phyloP scores from a whole-genome alignment of 2,113 vertebrate genomes.

The Pelecanus crispus region DNA sequence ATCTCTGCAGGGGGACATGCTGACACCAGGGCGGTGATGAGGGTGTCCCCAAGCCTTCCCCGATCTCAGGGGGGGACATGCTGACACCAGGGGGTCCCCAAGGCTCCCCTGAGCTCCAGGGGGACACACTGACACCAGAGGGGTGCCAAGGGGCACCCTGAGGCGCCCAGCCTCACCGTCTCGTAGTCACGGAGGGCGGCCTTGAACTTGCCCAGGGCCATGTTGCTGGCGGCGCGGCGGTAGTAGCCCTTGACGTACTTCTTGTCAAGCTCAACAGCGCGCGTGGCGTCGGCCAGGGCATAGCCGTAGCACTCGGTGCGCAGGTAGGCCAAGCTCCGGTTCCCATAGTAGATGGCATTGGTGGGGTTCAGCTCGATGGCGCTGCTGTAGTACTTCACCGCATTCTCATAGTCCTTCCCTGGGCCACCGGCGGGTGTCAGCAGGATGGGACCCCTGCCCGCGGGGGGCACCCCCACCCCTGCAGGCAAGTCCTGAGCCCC shows the following conservation, averaged over 20 bases:
- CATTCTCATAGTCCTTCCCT: slow-evolving; percentile 94
- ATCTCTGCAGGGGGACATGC: too few relatives aligned
- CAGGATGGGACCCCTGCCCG: neutral
- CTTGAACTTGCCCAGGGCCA: slow-evolving; percentile 94
- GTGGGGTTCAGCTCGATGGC: slow-evolving; percentile 85
- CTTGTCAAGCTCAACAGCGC: slow-evolving; percentile 86
- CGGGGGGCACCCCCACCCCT: too few relatives aligned
- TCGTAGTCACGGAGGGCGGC: slow-evolving; percentile 93
- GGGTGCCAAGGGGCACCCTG: neutral
- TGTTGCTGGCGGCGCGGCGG: slow-evolving; percentile 91
- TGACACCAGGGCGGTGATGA: too few relatives aligned
- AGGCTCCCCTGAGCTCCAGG: neutral
- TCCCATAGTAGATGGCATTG: slow-evolving; percentile 91
- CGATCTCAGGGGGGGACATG: accelerated
- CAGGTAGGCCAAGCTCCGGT: slow-evolving; percentile 93
- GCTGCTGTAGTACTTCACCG: slow-evolving; percentile 88
- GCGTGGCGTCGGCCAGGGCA: slow-evolving; percentile 87
- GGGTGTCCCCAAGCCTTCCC: neutral
- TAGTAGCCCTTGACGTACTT: slow-evolving; percentile 96
- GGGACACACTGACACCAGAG: neutral
- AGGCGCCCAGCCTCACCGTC: slow-evolving; percentile 73
- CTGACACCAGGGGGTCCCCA: neutral
- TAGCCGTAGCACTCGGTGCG: slow-evolving; percentile 95
- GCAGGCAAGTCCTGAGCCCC: neutral
- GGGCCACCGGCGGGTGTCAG: neutral